A percentile compares a stretch with the other conserved stretches of the same genome.
These are phyloP conservation scores for Anadara kagoshimensis DNA, from an alignment of 1,140 invertebrate genomes.

Conservation along the genomic window DNA sequence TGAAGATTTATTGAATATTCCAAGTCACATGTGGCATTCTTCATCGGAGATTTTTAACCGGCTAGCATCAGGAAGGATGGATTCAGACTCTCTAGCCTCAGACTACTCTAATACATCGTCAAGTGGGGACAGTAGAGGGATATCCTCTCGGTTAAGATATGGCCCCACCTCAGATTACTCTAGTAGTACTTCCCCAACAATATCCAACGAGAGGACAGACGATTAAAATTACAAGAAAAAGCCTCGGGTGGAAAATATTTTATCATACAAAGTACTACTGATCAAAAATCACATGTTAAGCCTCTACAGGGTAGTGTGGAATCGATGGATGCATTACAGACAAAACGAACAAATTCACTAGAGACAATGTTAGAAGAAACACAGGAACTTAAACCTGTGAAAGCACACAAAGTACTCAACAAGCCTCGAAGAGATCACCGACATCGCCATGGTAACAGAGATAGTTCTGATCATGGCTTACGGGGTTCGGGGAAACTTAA, in stretches of 20 bases:
- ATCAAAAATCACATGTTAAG: constrained; percentile 19
- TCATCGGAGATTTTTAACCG: constrained; percentile 17
- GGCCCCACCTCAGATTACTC: constrained; percentile 16
- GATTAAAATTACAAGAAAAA: background rate
- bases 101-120: constrained; percentile 31
- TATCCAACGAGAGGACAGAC: background rate
- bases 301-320: constrained; percentile 37
- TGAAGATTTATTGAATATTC: constrained; percentile 62
- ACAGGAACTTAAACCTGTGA: constrained; percentile 8
- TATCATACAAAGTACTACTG: constrained; percentile 52
- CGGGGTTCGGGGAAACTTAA: constrained; percentile 29
- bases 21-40: constrained; percentile 16
- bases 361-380: constrained; percentile 53
- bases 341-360: constrained; percentile 51
- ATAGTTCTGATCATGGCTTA: background rate
- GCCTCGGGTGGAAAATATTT: constrained; percentile 60
- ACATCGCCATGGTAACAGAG: background rate
- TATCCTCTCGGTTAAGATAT: background rate
- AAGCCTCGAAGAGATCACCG: background rate
- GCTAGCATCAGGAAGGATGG: constrained; percentile 14
- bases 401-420: background rate
- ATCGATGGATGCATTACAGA: constrained; percentile 26
- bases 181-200: background rate
- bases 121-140: background rate
- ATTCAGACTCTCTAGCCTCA: constrained; percentile 22